Base-by-base conservation (phyloP, 2,797 vertebrate genomes). In the Lagorchestes hirsutus region DNA sequence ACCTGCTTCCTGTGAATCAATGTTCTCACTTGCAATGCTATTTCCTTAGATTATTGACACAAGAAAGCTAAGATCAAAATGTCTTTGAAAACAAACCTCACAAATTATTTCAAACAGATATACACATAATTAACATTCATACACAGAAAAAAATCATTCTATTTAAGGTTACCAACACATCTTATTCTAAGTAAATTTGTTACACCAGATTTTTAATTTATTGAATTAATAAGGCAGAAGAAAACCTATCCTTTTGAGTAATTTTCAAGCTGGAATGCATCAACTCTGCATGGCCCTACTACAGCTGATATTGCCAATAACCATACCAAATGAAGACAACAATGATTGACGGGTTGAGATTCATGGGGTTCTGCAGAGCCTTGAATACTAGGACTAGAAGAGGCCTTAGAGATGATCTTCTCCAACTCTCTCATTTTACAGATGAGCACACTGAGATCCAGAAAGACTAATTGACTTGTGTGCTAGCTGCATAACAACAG, bases 101-200 rank as follows among this genome's bases (percentile, higher is more conserved):
- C 52, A 94, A 52, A 92, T 95, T 74, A 93, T 93, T 93, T 46
- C 91, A 92, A 67, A 94, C 62, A 95, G 54, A 90, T 87, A 27
- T 57, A 46, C 31, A 46, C 8, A 52, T 27, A 55, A 11, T 13
- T 87, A 40, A 11, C 6, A 82, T 18, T 31, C 50, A 1, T 93
- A 62, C 62, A 90, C 6, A 94, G 31, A 4, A 55, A 62, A 94
- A 93, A 95, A 95, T 16, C 16, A 82, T 90, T 31, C 74, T 94
- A 74, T 28, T 95, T 29, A 90, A 52, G 52, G 46, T 93, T 82
- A 54, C 0, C 67, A 55, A 90, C 22, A 82, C 9, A 34, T 90
- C 18, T 22, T 59, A 22, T 91, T 93, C 14, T 59, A 90, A 28
- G 90, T 93, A 46, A 92, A 55, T 94, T 93, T 87, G 90, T 57